A percentile compares a stretch with the other conserved stretches of the same genome.
These are phyloP conservation scores for Drosophila subobscura DNA, from an alignment of 1,140 invertebrate species.

Conservation along the genomic window DNA sequence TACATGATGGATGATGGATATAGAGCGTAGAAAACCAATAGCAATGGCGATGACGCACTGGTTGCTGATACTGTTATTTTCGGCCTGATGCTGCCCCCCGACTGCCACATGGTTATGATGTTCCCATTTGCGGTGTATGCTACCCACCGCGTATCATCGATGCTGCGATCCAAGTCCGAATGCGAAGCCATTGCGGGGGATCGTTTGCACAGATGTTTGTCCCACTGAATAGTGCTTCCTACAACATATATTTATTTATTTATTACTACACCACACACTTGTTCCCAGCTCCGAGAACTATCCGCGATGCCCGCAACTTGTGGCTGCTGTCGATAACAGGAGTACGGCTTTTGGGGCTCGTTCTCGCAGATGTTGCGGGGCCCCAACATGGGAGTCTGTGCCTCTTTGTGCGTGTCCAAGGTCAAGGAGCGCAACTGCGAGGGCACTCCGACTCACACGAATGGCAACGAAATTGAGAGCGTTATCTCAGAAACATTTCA, in stretches of 20 bases:
- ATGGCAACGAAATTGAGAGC: no score
- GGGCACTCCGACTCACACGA: background rate
- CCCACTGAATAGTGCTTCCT: background rate
- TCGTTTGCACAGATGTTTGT: conserved; percentile 3
- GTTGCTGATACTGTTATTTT: conserved; percentile 62
- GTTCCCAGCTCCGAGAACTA: conserved; percentile 1
- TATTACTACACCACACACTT: background rate
- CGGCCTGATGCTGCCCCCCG: conserved; percentile 36
- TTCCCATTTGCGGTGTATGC: conserved; percentile 3
- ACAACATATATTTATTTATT: conserved; percentile 16
- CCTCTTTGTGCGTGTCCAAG: conserved; percentile 59
- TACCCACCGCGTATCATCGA: background rate
- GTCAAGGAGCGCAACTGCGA: conserved; percentile 68
- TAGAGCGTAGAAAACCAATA: conserved; percentile 46
- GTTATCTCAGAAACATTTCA: no score
- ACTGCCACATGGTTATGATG: background rate
- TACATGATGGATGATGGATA: conserved; percentile 44
- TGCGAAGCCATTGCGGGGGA: conserved; percentile 42
- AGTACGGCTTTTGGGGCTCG: no score
- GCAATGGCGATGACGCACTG: conserved; percentile 59
- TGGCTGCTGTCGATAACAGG: conserved; percentile 60
- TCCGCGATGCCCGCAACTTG: conserved; percentile 67
- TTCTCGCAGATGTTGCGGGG: conserved; percentile 25
- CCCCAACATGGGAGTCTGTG: background rate
- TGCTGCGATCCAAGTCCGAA: conserved; percentile 32